Evolutionary conservation across 2,797 vertebrate genomes (phyloP).

Genomic region (Myotis planiceps): DNA sequence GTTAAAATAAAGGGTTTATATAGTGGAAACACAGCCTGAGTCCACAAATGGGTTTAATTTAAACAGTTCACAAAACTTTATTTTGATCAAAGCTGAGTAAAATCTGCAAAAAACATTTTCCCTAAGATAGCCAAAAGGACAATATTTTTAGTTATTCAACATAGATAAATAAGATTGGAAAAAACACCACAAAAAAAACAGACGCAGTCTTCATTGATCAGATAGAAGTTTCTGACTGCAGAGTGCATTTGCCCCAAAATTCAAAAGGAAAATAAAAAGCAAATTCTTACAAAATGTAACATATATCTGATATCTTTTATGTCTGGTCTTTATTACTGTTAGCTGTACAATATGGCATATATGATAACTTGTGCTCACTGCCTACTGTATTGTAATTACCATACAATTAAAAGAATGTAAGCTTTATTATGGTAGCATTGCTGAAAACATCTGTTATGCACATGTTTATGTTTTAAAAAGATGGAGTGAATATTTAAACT

Average conservation of each 20-base stretch:
- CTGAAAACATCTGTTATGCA: conserved; percentile 87
- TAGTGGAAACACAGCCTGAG: conserved; percentile 67
- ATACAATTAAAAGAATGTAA: conserved; percentile 86
- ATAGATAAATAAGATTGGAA: background rate
- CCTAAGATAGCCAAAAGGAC: background rate
- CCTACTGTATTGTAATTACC: conserved; percentile 84
- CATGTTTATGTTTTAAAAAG: conserved; percentile 77
- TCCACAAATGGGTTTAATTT: conserved; percentile 71
- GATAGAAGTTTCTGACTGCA: background rate
- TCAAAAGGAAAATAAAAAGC: conserved; percentile 41
- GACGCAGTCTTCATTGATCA: background rate
- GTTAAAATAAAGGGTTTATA: conserved; percentile 78
- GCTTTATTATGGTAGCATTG: conserved; percentile 83
- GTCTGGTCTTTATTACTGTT: conserved; percentile 35
- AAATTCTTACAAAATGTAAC: conserved; percentile 48
- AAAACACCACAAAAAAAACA: background rate
- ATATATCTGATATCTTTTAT: conserved; percentile 54
- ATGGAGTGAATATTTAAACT: conserved; percentile 74
- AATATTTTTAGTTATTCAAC: background rate
- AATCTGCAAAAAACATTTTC: conserved; percentile 67
- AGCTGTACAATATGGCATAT: conserved; percentile 56
- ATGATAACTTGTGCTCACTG: conserved; percentile 67
- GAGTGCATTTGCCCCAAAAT: background rate
- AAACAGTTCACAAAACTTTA: conserved; percentile 67
- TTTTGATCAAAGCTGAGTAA: conserved; percentile 68